These are phyloP conservation scores for Brachyalestes nurse DNA, from an alignment of 2,797 vertebrate genomes.

Conservation along the genomic window DNA sequence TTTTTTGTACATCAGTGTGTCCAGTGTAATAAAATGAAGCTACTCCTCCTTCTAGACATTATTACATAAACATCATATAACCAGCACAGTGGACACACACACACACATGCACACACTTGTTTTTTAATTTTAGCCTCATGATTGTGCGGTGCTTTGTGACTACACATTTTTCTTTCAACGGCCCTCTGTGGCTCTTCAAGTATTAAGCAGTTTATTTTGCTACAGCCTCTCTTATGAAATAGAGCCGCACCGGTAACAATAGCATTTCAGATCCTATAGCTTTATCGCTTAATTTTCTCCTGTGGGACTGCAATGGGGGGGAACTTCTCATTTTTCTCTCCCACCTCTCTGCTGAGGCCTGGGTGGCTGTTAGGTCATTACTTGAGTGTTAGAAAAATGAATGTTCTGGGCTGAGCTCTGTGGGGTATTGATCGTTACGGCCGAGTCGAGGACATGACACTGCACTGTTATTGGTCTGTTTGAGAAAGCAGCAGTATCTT, in stretches of 20 bases:
- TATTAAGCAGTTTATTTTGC: constrained; percentile 42
- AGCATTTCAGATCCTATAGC: constrained; percentile 49
- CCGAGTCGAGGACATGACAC: constrained; percentile 31
- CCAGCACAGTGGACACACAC: background rate
- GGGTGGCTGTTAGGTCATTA: constrained; percentile 52
- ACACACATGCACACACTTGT: background rate
- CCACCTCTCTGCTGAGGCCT: constrained; percentile 14
- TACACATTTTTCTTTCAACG: constrained; percentile 2
- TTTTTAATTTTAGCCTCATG: constrained; percentile 8
- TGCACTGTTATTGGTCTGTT: constrained; percentile 42
- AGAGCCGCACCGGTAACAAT: constrained; percentile 45
- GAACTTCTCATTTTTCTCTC: constrained; percentile 33
- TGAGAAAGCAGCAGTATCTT: constrained; percentile 22
- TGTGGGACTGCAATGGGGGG: constrained; percentile 13
- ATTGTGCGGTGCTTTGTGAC: constrained; percentile 18
- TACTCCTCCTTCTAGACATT: background rate
- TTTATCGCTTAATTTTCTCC: constrained; percentile 46
- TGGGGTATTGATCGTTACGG: constrained; percentile 40
- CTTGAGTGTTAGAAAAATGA: constrained; percentile 45
- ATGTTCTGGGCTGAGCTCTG: background rate
- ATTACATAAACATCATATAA: background rate
- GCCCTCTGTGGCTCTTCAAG: constrained; percentile 22
- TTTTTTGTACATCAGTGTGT: too few species aligned
- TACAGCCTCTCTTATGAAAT: constrained; percentile 38
- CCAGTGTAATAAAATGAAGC: background rate